phyloP scores from a whole-genome alignment of 2,888 invertebrate species.

The Orchestes rusci region DNA sequence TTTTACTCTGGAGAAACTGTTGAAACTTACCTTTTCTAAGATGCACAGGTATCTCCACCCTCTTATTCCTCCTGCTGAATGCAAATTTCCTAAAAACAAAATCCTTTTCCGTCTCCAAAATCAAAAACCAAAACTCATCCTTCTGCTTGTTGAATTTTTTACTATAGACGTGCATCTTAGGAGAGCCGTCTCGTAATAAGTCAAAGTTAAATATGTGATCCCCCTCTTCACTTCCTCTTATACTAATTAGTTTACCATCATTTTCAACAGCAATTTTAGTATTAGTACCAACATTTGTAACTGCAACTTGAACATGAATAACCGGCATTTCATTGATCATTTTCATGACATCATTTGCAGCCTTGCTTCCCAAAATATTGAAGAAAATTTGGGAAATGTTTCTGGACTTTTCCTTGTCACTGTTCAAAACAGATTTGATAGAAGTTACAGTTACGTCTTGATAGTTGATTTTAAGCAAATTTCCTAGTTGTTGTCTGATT shows the following conservation, averaged over 20 bases:
- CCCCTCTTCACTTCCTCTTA: constrained; percentile 15
- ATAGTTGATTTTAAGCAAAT: constrained; percentile 13
- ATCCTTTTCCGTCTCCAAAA: constrained; percentile 63
- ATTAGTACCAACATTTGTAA: constrained; percentile 17
- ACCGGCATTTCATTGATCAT: constrained; percentile 36
- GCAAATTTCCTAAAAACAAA: constrained; percentile 81
- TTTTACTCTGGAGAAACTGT: no score
- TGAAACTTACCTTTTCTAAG: constrained; percentile 49
- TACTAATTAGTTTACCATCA: constrained; percentile 12
- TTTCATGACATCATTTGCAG: constrained; percentile 32
- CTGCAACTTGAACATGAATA: constrained; percentile 32
- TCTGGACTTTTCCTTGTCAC: constrained; percentile 18
- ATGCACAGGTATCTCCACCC: constrained; percentile 51
- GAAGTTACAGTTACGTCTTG: constrained; percentile 9
- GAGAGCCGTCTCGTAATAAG: constrained; percentile 33
- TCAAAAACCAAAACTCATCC: constrained; percentile 92
- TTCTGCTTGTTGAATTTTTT: constrained; percentile 88
- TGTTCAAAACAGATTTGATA: constrained; percentile 7
- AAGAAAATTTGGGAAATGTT: constrained; percentile 31
- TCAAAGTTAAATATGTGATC: constrained; percentile 35
- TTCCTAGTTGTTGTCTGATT: constrained; percentile 48
- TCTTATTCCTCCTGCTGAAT: constrained; percentile 41
- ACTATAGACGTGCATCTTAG: constrained; percentile 56
- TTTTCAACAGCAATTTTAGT: constrained; percentile 12
- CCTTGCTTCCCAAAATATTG: constrained; percentile 23